Evolutionary conservation across 2,113 vertebrate genomes (phyloP), one percentile per base, ranked within the genome.

Genomic region (Chloebia gouldiae): DNA sequence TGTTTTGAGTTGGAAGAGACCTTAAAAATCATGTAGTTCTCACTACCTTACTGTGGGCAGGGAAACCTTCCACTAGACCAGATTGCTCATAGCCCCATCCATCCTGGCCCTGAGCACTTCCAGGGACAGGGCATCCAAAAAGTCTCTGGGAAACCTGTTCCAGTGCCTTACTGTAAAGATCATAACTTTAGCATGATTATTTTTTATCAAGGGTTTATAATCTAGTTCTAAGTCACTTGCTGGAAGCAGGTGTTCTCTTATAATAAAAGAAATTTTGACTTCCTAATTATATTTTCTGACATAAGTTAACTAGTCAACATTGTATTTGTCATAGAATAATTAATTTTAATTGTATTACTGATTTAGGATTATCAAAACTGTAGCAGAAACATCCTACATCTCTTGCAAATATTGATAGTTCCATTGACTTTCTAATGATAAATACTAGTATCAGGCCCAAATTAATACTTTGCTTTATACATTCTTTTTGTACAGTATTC

Each of bases 381-480:
- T 61, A 64, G 35, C 44, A 95, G 39, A 89, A 92, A 50, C 2
- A 6, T 2, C 24, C 30, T 68, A 21, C 8, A 30, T 70, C 80
- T 86, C 42, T 66, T 88, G 9, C 21, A 81, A 83, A 87, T 61
- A 57, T 49, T 49, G 44, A 70, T 27, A 47, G 21, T 33, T 88
- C 19, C 90, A 76, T 78, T 93, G 31, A 93, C 40, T 94, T 65
- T 70, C 64, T 94, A 61, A 88, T 54, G 15, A 90, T 81, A 78
- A 93, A 89, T 31, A 86, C 2, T 64, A 90, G 61, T 79, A 77
- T 73, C 59, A 39, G 21, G 47, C 31, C 39, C 40, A 84, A 77
- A 63, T 30, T 71, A 89, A 59, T 90, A 39, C 33, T 88, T 56
- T 81, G 40, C 63, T 94, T 37, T 35, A 24, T 78, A 4, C 6